Conservation (phyloP, 2,113 vertebrate species). For the Anthoscopus minutus region DNA sequence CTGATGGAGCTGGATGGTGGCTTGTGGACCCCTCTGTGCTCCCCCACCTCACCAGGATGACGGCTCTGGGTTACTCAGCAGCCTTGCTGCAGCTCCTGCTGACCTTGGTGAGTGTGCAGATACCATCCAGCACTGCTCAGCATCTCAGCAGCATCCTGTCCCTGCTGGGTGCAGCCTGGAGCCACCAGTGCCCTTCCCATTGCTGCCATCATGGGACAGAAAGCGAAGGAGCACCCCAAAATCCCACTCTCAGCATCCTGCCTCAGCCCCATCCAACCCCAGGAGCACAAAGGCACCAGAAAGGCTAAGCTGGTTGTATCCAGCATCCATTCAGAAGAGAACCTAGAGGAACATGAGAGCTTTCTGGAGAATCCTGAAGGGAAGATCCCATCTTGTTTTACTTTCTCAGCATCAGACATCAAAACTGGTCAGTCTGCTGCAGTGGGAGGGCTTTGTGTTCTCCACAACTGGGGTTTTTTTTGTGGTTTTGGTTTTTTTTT, state of each 20-base stretch:
- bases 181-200: not conserved
- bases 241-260: no score
- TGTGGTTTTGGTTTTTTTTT: not conserved
- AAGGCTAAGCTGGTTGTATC: not conserved
- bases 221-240: not conserved
- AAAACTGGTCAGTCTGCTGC: not conserved
- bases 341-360: not conserved
- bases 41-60: not conserved
- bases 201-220: not conserved
- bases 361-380: not conserved
- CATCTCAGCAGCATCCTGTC: not conserved
- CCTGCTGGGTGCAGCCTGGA: not conserved
- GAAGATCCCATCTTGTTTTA: not conserved
- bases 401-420: not conserved
- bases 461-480: not conserved
- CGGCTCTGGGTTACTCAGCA: not conserved
- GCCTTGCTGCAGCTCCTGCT: fast-evolving
- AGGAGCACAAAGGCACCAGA: not conserved
- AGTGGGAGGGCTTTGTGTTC: not conserved
- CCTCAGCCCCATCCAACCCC: not conserved
- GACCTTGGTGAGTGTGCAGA: fast-evolving
- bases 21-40: not conserved
- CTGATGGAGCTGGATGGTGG: fast-evolving
- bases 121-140: not conserved
- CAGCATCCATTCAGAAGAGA: not conserved